These are phyloP conservation scores for Sarcophilus harrisii DNA, from an alignment of 2,797 vertebrate species.

Conservation along the genomic window DNA sequence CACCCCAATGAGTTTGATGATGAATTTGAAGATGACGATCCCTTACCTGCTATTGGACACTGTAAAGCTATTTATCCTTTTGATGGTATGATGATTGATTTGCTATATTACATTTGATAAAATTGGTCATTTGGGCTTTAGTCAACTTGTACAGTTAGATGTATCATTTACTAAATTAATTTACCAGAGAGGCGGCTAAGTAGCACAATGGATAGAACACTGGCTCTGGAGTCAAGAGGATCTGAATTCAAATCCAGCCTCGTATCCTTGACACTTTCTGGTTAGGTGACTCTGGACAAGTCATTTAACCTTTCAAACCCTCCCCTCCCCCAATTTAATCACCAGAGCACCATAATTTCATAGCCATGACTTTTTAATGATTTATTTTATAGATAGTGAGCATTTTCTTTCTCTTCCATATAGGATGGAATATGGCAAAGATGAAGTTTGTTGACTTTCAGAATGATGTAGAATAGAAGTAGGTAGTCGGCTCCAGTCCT, in stretches of 20 bases:
- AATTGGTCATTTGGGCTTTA: conserved; percentile 30
- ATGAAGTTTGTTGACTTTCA: conserved; percentile 28
- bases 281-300: too few relatives aligned
- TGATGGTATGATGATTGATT: conserved; percentile 89
- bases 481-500: background rate
- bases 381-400: conserved; percentile 8
- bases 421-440: background rate
- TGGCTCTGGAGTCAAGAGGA: too few relatives aligned
- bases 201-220: too few relatives aligned
- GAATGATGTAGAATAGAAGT: background rate
- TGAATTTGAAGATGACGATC: conserved; percentile 98
- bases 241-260: too few relatives aligned
- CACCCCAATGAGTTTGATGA: conserved; percentile 95
- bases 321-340: background rate
- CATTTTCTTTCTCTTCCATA: conserved; percentile 23
- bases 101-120: conserved; percentile 42
- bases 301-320: too few relatives aligned
- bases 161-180: conserved; percentile 33
- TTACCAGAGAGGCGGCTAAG: background rate
- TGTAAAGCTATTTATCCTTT: conserved; percentile 98
- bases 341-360: conserved; percentile 51
- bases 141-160: conserved; percentile 23
- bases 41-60: conserved; percentile 96
- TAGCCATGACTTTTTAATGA: conserved; percentile 50
- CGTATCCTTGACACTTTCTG: too few relatives aligned